phyloP scores from a whole-genome alignment of 2,113 vertebrate species.

The Melanerpes aurifrons region DNA sequence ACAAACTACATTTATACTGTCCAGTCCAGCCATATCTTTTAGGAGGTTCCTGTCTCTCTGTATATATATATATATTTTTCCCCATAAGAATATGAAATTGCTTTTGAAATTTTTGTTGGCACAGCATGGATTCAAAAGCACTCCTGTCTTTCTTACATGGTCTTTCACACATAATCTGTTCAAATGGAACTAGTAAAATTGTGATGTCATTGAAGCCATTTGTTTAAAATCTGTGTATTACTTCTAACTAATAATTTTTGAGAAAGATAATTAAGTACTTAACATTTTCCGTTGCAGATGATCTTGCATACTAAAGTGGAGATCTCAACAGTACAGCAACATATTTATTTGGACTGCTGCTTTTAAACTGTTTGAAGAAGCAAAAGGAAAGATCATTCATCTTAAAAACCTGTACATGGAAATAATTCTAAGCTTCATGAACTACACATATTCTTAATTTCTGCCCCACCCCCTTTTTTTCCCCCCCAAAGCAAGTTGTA shows the following conservation, averaged over 20 bases:
- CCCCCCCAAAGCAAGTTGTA: conserved; percentile 45
- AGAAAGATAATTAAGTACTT: conserved; percentile 1
- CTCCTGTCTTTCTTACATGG: background rate
- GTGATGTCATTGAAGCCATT: conserved; percentile 6
- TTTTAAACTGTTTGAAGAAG: conserved; percentile 54
- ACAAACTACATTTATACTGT: background rate
- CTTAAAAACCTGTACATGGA: conserved; percentile 36
- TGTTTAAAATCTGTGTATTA: conserved; percentile 22
- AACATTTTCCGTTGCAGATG: conserved; percentile 55
- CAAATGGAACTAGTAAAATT: conserved; percentile 25
- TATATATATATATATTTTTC: background rate
- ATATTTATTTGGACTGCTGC: conserved; percentile 49
- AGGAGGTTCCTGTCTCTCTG: background rate
- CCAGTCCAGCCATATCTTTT: conserved; percentile 18
- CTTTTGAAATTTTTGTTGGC: conserved; percentile 44
- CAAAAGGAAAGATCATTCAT: conserved; percentile 52
- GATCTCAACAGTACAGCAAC: conserved; percentile 36
- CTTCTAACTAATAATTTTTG: background rate
- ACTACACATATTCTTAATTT: conserved; percentile 56
- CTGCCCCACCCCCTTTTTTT: conserved; percentile 17
- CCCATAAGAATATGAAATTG: conserved; percentile 14
- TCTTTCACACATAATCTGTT: conserved; percentile 49
- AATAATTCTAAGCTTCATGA: conserved; percentile 61
- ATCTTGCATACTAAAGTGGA: conserved; percentile 36
- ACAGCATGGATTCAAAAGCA: conserved; percentile 17